A percentile compares a stretch with the other conserved stretches of the same genome.
phyloP scores from a whole-genome alignment of 1,140 invertebrate genomes.

The Heliconius himera region DNA sequence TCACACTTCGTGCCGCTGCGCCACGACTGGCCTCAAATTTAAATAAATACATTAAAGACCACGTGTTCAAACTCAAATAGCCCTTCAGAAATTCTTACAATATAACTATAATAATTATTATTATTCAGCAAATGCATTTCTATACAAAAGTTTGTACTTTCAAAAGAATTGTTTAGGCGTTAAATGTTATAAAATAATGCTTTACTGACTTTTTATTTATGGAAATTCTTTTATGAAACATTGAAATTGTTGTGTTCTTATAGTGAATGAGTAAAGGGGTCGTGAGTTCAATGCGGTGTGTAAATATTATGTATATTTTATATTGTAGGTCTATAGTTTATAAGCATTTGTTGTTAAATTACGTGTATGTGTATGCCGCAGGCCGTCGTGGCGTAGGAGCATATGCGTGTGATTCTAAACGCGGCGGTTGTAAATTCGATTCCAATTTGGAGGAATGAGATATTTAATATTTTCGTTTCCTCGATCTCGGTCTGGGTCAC shows the following conservation, averaged over 20 bases:
- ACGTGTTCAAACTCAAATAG: background rate
- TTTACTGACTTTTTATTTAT: background rate
- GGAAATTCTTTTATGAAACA: background rate
- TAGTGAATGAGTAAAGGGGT: background rate
- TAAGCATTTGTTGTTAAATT: too few relatives aligned
- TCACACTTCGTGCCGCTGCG: too few relatives aligned
- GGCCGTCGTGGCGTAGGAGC: too few relatives aligned
- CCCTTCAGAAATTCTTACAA: background rate
- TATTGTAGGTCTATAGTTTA: too few relatives aligned
- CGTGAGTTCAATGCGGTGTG: background rate
- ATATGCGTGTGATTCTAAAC: too few relatives aligned
- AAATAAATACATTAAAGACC: background rate
- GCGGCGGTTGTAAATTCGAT: too few relatives aligned
- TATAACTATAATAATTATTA: background rate
- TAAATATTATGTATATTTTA: conserved; percentile 11
- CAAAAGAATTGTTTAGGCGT: background rate
- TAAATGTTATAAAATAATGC: conserved; percentile 3
- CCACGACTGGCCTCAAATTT: too few relatives aligned
- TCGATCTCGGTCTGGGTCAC: too few relatives aligned
- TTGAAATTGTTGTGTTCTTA: background rate
- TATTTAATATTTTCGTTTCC: too few relatives aligned
- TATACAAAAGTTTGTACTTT: background rate
- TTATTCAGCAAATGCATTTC: background rate
- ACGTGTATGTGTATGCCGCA: too few relatives aligned
- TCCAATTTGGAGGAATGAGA: too few relatives aligned